A percentile compares a stretch with the other conserved stretches of the same genome.
Evolutionary conservation across 2,888 invertebrate species (phyloP).

Genomic region (Oasisia sp.): DNA sequence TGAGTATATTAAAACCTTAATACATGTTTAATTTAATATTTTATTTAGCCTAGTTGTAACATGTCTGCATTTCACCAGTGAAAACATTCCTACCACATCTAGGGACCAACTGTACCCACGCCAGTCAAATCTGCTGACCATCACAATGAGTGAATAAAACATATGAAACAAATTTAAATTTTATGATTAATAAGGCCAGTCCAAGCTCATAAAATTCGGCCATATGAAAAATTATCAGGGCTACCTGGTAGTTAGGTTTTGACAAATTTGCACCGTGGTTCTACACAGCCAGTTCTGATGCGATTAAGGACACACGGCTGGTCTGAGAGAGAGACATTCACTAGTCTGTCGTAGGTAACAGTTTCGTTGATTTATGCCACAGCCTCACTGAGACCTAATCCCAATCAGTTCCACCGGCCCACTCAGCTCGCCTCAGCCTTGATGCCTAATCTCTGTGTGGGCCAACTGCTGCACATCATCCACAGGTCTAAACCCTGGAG

Average conservation of each 20-base stretch:
- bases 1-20: no score
- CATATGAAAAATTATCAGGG: not conserved
- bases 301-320: not conserved
- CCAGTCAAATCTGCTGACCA: no score
- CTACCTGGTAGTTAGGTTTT: not conserved
- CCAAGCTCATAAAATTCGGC: no score
- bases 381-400: not conserved
- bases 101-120: no score
- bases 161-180: no score
- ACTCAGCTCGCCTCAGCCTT: not conserved
- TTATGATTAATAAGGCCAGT: no score
- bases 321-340: not conserved
- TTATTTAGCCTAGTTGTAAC: no score
- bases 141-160: no score
- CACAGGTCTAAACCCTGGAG: not conserved
- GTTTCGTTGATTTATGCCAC: not conserved
- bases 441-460: not conserved
- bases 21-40: no score
- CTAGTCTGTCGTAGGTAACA: not conserved
- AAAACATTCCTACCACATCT: no score
- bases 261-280: not conserved
- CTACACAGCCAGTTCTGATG: not conserved
- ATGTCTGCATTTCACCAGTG: no score
- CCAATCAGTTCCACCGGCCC: not conserved
- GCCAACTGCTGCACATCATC: not conserved